phyloP scores from a whole-genome alignment of 2,888 invertebrate genomes.

The Vannuccia rotundouncinata region DNA sequence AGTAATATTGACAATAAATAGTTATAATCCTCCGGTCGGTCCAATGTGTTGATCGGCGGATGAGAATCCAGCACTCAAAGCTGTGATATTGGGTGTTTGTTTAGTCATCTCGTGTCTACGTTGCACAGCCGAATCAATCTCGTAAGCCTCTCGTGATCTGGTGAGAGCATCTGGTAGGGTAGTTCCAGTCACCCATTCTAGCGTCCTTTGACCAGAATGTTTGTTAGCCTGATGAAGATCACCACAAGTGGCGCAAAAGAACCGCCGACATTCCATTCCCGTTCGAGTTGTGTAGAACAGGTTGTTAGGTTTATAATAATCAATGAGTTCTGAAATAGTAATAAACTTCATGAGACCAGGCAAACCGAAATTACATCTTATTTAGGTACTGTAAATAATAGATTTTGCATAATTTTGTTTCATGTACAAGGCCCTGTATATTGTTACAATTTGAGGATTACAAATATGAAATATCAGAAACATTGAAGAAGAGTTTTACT shows the following conservation, averaged over 20 bases:
- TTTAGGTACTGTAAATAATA: not conserved
- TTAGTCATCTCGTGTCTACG: not conserved
- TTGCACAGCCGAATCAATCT: slow-evolving; percentile 34
- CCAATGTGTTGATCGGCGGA: not conserved
- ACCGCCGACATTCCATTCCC: slow-evolving; percentile 37
- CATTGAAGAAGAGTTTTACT: not conserved
- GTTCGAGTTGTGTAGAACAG: slow-evolving; percentile 34
- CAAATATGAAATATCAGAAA: not conserved
- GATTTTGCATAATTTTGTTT: not conserved
- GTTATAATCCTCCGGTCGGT: not conserved
- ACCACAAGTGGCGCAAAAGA: slow-evolving; percentile 36
- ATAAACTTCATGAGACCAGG: too few species aligned
- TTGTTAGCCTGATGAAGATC: slow-evolving; percentile 28
- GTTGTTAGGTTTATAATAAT: slow-evolving; percentile 32
- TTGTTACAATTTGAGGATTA: not conserved
- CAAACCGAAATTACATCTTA: too few species aligned
- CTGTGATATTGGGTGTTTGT: not conserved
- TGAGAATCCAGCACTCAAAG: not conserved
- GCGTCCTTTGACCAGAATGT: not conserved
- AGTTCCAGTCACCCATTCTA: slow-evolving; percentile 35
- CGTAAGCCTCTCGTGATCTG: slow-evolving; percentile 34
- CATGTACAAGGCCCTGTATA: not conserved
- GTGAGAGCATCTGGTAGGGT: slow-evolving; percentile 35
- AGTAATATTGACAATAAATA: too few species aligned
- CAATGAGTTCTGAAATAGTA: slow-evolving; percentile 27